Evolutionary conservation across 2,797 vertebrate genomes (phyloP).

Genomic region (Pseudochirops cupreus): DNA sequence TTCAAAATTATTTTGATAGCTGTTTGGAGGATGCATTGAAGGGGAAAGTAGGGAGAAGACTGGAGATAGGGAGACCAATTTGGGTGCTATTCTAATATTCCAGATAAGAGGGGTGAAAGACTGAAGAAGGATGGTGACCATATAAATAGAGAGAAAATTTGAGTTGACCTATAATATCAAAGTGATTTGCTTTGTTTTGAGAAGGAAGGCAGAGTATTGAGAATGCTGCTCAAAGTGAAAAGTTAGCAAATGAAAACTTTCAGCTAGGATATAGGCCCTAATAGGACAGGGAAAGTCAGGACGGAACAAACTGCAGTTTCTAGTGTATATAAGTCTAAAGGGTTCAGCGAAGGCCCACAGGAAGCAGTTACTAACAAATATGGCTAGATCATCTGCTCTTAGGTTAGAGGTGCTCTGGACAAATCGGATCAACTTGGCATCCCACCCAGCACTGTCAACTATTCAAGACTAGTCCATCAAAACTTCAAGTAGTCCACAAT

Average conservation of each 20-base stretch:
- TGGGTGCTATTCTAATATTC: neutral
- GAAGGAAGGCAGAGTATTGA: constrained; percentile 35
- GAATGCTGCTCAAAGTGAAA: neutral
- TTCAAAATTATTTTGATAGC: neutral
- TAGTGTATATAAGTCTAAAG: too few species aligned
- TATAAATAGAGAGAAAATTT: constrained; percentile 33
- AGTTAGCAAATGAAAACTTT: neutral
- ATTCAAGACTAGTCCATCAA: neutral
- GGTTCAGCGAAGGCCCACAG: neutral
- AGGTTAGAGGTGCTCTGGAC: neutral
- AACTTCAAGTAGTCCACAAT: neutral
- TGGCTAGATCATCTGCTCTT: neutral
- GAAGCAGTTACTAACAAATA: neutral
- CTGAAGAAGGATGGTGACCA: neutral
- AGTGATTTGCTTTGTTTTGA: neutral
- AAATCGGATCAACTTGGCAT: neutral
- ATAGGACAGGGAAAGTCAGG: neutral
- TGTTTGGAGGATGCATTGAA: neutral
- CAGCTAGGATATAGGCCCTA: neutral
- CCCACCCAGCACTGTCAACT: neutral
- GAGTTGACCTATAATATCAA: neutral
- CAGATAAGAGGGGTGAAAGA: neutral
- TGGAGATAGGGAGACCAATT: neutral
- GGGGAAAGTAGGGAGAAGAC: neutral
- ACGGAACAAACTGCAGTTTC: neutral